Percentiles rank a stretch among this genome's conserved stretches.
phyloP scores from a whole-genome alignment of 1,140 invertebrate genomes.

The Pogonomyrmex barbatus region DNA sequence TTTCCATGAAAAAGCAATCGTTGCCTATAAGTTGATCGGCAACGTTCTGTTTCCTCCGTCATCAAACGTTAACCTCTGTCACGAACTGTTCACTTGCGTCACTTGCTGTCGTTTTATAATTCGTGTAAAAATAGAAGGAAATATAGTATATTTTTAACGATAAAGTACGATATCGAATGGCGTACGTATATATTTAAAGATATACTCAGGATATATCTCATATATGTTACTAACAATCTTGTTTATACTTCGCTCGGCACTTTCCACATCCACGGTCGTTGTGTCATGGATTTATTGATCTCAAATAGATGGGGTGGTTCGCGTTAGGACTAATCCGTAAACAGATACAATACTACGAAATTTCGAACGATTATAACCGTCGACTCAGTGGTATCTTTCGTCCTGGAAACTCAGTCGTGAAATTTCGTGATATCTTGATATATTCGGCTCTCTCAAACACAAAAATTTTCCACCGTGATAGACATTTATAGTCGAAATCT shows the following conservation, averaged over 20 bases:
- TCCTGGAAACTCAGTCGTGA: not conserved
- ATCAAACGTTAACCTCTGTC: not conserved
- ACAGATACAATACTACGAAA: conserved; percentile 24
- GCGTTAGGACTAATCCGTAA: not conserved
- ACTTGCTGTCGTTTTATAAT: conserved; percentile 2
- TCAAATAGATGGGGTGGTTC: too few species aligned
- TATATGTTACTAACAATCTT: conserved; percentile 14
- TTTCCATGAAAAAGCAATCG: not conserved
- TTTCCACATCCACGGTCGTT: conserved; percentile 56
- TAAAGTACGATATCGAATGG: not conserved
- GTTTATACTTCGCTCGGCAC: conserved; percentile 21
- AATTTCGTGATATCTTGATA: not conserved
- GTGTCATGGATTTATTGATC: conserved; percentile 36
- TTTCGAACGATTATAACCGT: not conserved
- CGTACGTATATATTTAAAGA: not conserved
- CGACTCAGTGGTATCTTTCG: too few species aligned
- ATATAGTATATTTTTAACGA: not conserved
- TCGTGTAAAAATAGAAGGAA: not conserved
- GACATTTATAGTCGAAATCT: not conserved
- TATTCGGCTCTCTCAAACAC: not conserved
- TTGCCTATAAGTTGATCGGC: not conserved
- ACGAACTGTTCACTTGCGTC: not conserved
- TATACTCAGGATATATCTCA: not conserved
- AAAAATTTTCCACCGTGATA: not conserved
- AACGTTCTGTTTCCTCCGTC: not conserved